These are phyloP conservation scores for Nipponacmea schrenckii DNA, from an alignment of 2,888 invertebrate species.

Conservation along the genomic window DNA sequence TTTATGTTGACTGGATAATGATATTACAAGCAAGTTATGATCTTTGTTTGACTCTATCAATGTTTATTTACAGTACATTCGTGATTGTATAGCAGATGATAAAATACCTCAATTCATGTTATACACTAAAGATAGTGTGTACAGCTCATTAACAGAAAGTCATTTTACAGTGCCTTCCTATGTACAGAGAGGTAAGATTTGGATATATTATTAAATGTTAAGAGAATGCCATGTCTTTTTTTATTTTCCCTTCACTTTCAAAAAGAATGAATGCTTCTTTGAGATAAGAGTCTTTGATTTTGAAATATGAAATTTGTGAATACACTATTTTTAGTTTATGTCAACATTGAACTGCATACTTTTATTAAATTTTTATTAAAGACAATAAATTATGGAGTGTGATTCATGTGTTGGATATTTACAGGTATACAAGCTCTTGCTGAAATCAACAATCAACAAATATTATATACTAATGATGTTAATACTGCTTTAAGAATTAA, in stretches of 20 bases:
- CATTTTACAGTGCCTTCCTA: slow-evolving; percentile 68
- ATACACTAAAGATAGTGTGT: slow-evolving; percentile 68
- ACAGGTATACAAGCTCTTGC: slow-evolving; percentile 60
- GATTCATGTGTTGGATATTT: slow-evolving; percentile 11
- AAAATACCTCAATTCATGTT: slow-evolving; percentile 70
- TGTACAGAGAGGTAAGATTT: slow-evolving; percentile 56
- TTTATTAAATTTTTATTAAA: background rate
- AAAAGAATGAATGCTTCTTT: too few species aligned
- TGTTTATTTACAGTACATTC: slow-evolving; percentile 67
- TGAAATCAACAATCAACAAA: slow-evolving; percentile 62
- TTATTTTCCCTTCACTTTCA: too few species aligned
- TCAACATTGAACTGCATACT: background rate
- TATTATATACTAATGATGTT: slow-evolving; percentile 68
- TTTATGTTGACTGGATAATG: too few species aligned
- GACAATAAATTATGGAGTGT: too few species aligned
- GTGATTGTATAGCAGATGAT: slow-evolving; percentile 68
- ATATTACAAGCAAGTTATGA: too few species aligned
- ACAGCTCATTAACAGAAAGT: slow-evolving; percentile 65
- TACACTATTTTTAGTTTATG: background rate
- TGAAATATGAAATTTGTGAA: background rate
- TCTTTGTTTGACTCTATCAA: too few species aligned
- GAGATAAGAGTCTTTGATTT: background rate
- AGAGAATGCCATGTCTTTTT: too few species aligned
- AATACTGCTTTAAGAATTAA: slow-evolving; percentile 67
- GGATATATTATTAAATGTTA: too few species aligned